Base-by-base conservation (phyloP, 2,888 invertebrate genomes). In the Drosophila phalerata region DNA sequence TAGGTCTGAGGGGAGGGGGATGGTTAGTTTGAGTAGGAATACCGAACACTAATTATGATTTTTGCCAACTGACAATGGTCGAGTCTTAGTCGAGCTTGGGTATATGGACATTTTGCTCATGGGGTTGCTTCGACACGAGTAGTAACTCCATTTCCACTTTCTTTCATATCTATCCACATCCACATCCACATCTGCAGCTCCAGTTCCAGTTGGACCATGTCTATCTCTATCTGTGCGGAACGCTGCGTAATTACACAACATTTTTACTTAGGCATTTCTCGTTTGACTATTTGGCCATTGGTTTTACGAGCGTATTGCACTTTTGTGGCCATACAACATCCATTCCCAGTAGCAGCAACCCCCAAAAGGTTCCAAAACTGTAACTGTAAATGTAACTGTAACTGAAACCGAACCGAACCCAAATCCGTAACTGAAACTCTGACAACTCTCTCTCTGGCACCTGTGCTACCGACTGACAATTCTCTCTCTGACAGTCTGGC, bases 231-330 rank as follows among this genome's bases (percentile, higher is more conserved):
- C 84, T 84, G 84, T 85, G 85, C 87, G 87, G 82, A 87, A 87
- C 87, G 82, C 73, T 70, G 77, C 78, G 84, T 84, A 84, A 84
- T 84, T 84, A 84, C 84, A 87, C 82, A 84, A 84, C 84, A 82
- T 84, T 87, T 87, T 84, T 85, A 80, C 80, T 72, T 78, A 87
- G 77, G 67, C 75, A 84, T 86, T 82, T 83, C 65, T 85, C 75
- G 69, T 66, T 70, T 72, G 87, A 78, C 84, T 85, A 84, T 86
- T 88, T 86, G 80, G 70, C 73, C 80, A 82, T 86, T 86, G 85
- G 86, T 84, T 88, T 86, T 88, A 86, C 82, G 88, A 85, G 88
- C 86, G 73, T 86, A 88, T 81, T 88, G 88, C 85, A 85, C 86
- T 88, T 85, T 88, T 75, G 85, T 69, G 88, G 83, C 81, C 85